Evolutionary conservation across 2,113 vertebrate genomes (phyloP).

Genomic region (Triplophysa rosa): DNA sequence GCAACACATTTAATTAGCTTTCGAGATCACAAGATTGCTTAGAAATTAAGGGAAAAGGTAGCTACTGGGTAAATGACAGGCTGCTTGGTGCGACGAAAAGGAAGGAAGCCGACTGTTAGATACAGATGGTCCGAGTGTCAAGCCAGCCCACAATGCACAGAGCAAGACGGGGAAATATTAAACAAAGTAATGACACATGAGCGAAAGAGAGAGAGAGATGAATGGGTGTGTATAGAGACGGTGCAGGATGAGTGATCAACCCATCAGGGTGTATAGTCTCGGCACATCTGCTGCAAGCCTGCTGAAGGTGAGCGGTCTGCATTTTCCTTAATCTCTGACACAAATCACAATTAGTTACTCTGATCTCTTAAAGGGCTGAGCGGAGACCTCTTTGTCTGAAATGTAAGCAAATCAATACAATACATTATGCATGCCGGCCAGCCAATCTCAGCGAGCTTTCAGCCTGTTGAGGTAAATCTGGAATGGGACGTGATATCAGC

Average conservation of each 20-base stretch:
- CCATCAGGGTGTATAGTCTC: slow-evolving; percentile 64
- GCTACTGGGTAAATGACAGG: background rate
- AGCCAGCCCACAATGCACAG: slow-evolving; percentile 51
- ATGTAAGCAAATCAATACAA: slow-evolving; percentile 70
- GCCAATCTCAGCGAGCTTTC: slow-evolving; percentile 51
- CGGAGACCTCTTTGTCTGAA: slow-evolving; percentile 48
- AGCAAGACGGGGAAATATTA: slow-evolving; percentile 41
- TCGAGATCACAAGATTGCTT: background rate
- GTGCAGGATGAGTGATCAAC: slow-evolving; percentile 53
- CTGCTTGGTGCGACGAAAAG: slow-evolving; percentile 45
- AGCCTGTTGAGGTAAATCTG: slow-evolving; percentile 42
- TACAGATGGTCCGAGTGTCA: slow-evolving; percentile 73
- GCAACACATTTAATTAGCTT: slow-evolving; percentile 17
- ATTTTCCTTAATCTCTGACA: slow-evolving; percentile 75
- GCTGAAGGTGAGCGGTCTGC: slow-evolving; percentile 43
- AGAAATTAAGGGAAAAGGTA: slow-evolving; percentile 1
- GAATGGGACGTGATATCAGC: slow-evolving; percentile 37
- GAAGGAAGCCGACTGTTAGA: slow-evolving; percentile 49
- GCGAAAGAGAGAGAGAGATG: background rate
- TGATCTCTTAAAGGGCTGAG: slow-evolving; percentile 63
- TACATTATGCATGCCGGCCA: slow-evolving; percentile 67
- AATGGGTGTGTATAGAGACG: slow-evolving; percentile 54
- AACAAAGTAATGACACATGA: slow-evolving; percentile 12
- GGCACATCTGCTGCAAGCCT: slow-evolving; percentile 69
- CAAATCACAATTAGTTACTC: slow-evolving; percentile 72